Evolutionary conservation across 1,140 invertebrate genomes (phyloP), one percentile per base, ranked within the genome.

Genomic region (Colletes gigas): DNA sequence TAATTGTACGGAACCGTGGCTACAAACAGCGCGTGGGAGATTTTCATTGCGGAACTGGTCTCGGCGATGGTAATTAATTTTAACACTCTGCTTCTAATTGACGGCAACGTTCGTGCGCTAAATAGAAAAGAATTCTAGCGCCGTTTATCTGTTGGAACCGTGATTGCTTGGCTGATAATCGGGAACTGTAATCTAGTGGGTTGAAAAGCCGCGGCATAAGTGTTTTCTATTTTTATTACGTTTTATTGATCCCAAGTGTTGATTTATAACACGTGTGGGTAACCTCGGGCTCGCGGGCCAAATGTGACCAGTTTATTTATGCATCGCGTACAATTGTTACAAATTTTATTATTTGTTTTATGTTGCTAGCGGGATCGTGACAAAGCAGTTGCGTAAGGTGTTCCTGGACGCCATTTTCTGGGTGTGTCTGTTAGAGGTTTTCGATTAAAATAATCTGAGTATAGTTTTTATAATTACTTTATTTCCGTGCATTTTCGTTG

Each of bases 11-110:
- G 74, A 78, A 71, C 59, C 54, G 62, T 52, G 47, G 21, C 52
- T n/a, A 72, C 54, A 47, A 76, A 77, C 59, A 81, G 19, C 62
- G 72, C 68, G 62, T 67, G 57, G 75, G 68, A 67, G 81, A 52
- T 76, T 85, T 81, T 44, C 69, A 65, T 81, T n/a, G 14, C 39
- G 44, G 57, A 73, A 77, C 68, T 63, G 63, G 44, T 84, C 83
- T 69, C 69, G 54, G 50, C 52, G 19, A 55, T 44, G 70, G 77
- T 57, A 70, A 84, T 84, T 84, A 55, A 83, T 84, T 84, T 84
- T 54, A 59, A 70, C 66, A 80, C 62, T 71, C 62, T 62, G 73
- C 70, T 83, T 83, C 66, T 71, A 62, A 74, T 74, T 80, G 70
- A 66, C 50, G 54, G 68, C 41, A 66, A 55, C 39, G 71, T 62